Evolutionary conservation across 2,113 vertebrate genomes (phyloP).

Genomic region (Sapajus apella): DNA sequence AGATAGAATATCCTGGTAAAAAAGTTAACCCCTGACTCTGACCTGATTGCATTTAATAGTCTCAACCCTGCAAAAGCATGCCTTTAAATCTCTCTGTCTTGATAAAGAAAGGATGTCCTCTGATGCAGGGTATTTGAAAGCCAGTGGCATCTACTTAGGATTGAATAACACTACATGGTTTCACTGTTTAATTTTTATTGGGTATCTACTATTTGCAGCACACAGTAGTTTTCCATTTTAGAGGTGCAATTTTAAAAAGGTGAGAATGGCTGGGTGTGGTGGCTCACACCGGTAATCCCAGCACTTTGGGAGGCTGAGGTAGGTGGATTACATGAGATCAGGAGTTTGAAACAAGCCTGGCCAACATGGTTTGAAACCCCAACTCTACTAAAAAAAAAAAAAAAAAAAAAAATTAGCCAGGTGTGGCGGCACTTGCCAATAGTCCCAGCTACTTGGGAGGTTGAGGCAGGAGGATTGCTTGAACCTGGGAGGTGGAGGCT

Average conservation of each 20-base stretch:
- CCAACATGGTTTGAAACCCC: no score
- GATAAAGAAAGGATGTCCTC: background rate
- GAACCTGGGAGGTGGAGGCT: no score
- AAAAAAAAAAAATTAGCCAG: no score
- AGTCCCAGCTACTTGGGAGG: no score
- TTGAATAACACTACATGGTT: background rate
- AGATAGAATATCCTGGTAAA: background rate
- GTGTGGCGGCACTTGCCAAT: no score
- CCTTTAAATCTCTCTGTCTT: background rate
- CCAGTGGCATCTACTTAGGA: background rate
- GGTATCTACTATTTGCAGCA: background rate
- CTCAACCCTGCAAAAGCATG: background rate
- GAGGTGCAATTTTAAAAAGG: background rate
- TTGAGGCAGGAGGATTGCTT: no score
- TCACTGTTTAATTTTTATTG: background rate
- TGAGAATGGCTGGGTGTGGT: no score
- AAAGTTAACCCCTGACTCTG: background rate
- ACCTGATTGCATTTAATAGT: background rate
- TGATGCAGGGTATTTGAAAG: background rate
- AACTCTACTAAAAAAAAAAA: no score
- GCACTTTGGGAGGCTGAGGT: no score
- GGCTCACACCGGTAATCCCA: no score
- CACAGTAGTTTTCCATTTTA: slow-evolving; percentile 12
- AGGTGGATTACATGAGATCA: no score
- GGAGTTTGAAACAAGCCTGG: no score